phyloP scores from a whole-genome alignment of 2,888 invertebrate species.

The Capitulum mitella region DNA sequence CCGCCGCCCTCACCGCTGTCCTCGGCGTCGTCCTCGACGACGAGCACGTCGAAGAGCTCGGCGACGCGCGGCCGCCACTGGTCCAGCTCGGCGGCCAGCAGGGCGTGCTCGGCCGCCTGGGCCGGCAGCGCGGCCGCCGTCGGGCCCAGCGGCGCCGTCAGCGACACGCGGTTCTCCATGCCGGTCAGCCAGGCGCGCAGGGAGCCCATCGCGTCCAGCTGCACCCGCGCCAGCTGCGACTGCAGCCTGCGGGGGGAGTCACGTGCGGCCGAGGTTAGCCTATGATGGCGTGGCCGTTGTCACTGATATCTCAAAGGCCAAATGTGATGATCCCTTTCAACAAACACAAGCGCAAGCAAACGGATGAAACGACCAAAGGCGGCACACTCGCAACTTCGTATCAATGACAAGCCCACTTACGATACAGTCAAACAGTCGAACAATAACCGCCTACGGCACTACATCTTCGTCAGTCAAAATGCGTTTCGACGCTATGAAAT shows the following conservation, averaged over 20 bases:
- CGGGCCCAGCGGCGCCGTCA: conserved; percentile 11
- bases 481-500: no score
- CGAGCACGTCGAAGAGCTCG: conserved; percentile 22
- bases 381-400: no score
- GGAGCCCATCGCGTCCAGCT: neutral
- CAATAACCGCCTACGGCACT: no score
- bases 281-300: no score
- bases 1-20: neutral
- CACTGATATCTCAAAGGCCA: no score
- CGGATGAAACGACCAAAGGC: no score
- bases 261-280: no score
- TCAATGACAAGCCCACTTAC: no score
- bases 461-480: no score
- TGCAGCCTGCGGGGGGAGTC: neutral
- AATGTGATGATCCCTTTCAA: no score
- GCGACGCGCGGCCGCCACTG: neutral
- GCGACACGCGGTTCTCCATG: conserved; percentile 24
- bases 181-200: conserved; percentile 17
- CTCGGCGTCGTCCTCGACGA: conserved; percentile 18
- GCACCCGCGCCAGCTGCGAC: conserved; percentile 9
- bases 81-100: conserved; percentile 3
- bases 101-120: neutral
- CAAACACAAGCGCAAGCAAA: no score
- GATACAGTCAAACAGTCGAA: no score
- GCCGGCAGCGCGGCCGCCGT: neutral